phyloP scores from a whole-genome alignment of 2,113 vertebrate genomes.

The Onychostoma macrolepis region DNA sequence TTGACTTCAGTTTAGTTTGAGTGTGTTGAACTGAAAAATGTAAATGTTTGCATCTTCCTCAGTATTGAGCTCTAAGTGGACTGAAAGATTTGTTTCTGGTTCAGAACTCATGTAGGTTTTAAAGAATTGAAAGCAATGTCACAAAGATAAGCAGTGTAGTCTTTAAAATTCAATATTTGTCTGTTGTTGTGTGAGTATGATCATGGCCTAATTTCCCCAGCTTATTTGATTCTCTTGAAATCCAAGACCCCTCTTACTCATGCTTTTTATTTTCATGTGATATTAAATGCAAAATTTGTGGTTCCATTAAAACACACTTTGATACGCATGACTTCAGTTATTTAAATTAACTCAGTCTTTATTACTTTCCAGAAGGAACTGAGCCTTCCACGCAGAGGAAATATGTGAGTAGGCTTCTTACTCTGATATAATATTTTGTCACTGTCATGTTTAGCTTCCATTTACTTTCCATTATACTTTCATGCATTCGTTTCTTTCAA shows the following conservation, averaged over 20 bases:
- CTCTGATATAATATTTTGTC: not conserved
- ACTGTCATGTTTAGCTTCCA: not conserved
- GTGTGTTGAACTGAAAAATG: not conserved
- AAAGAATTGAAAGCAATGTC: not conserved
- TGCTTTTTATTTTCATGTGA: not conserved
- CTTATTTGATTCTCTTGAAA: not conserved
- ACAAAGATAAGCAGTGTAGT: not conserved
- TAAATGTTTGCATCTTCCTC: not conserved
- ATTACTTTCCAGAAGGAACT: slow-evolving; percentile 87
- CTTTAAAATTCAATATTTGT: not conserved
- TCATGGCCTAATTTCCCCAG: not conserved
- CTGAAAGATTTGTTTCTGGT: not conserved
- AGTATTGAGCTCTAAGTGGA: not conserved
- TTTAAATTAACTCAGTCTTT: slow-evolving; percentile 33
- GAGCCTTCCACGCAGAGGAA: slow-evolving; percentile 90
- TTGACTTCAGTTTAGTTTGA: not conserved
- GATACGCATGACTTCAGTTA: slow-evolving; percentile 9
- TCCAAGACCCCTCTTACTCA: not conserved
- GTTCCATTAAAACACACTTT: not conserved
- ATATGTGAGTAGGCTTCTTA: slow-evolving; percentile 81
- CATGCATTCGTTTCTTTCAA: not conserved
- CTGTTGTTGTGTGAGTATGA: not conserved
- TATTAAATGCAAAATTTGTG: not conserved
- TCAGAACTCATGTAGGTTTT: not conserved
- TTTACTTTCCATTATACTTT: not conserved